Conservation (phyloP, 1,140 invertebrate species). For the Sinonovacula constricta region DNA sequence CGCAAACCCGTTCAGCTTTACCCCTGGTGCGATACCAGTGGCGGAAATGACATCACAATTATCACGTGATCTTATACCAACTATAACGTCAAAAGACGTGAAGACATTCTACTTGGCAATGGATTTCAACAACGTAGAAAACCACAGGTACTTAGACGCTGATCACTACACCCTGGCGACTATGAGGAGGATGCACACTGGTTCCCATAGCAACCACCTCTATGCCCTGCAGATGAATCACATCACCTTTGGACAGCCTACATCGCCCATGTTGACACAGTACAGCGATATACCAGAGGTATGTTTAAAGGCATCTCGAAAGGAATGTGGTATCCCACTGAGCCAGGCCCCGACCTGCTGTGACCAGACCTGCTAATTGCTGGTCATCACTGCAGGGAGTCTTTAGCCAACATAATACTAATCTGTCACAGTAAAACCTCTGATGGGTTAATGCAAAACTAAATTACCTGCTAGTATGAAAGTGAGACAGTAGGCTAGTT, state of each 20-base stretch:
- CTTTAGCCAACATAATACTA: too few species aligned
- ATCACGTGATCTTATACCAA: constrained; percentile 3
- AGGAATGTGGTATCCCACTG: too few species aligned
- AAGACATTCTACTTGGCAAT: constrained; percentile 33
- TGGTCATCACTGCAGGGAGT: too few species aligned
- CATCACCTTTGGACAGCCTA: constrained; percentile 32
- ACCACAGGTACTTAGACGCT: constrained; percentile 22
- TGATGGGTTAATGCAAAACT: too few species aligned
- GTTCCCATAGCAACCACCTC: constrained; percentile 37
- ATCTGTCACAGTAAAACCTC: too few species aligned
- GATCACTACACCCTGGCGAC: constrained; percentile 9
- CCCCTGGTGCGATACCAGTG: neutral
- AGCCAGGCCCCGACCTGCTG: too few species aligned
- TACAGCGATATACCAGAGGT: constrained; percentile 39
- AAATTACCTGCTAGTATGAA: too few species aligned
- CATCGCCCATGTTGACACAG: constrained; percentile 33
- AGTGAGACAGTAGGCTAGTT: too few species aligned
- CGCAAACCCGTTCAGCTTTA: constrained; percentile 17
- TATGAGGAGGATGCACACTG: constrained; percentile 27
- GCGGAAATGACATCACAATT: constrained; percentile 21
- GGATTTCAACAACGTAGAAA: constrained; percentile 37
- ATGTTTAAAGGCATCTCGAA: too few species aligned
- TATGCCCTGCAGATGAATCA: constrained; percentile 41
- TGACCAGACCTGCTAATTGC: too few species aligned
- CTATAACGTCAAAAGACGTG: constrained; percentile 38